These are phyloP conservation scores for Plestiodon gilberti DNA, from an alignment of 2,113 vertebrate genomes.

Conservation along the genomic window DNA sequence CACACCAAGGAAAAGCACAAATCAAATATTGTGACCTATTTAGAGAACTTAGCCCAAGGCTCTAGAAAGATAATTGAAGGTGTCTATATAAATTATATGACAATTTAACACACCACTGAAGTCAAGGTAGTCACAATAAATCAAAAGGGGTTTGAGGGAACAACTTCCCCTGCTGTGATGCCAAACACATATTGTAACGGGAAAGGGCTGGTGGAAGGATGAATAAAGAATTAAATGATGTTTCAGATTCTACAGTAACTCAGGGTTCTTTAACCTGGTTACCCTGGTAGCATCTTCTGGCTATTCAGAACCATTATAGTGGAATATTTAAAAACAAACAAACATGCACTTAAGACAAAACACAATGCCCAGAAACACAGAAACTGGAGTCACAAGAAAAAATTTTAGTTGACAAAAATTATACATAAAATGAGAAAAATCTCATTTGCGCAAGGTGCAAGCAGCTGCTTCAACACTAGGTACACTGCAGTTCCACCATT, in stretches of 20 bases:
- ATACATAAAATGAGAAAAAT: slow-evolving; percentile 78
- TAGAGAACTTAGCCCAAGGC: not conserved
- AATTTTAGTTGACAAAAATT: slow-evolving; percentile 76
- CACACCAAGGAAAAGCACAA: not conserved
- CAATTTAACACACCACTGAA: not conserved
- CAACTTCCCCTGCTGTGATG: not conserved
- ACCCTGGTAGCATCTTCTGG: too few relatives aligned
- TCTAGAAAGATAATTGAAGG: not conserved
- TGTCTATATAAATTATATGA: not conserved
- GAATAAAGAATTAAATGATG: not conserved
- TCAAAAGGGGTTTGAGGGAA: not conserved
- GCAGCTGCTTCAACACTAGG: slow-evolving; percentile 69
- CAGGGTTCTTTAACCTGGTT: not conserved
- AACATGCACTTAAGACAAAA: not conserved
- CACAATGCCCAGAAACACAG: slow-evolving; percentile 18
- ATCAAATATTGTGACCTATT: not conserved
- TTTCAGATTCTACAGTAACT: not conserved
- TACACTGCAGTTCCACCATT: slow-evolving; percentile 73
- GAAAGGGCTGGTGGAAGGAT: not conserved
- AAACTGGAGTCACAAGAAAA: slow-evolving; percentile 72
- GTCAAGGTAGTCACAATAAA: not conserved
- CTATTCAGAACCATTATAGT: too few relatives aligned
- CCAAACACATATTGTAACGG: not conserved
- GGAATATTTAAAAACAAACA: not conserved
- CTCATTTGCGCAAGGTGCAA: slow-evolving; percentile 73